Base-by-base conservation (phyloP, 92 coral and sea anemone species). In the Pocillopora meandrina region DNA sequence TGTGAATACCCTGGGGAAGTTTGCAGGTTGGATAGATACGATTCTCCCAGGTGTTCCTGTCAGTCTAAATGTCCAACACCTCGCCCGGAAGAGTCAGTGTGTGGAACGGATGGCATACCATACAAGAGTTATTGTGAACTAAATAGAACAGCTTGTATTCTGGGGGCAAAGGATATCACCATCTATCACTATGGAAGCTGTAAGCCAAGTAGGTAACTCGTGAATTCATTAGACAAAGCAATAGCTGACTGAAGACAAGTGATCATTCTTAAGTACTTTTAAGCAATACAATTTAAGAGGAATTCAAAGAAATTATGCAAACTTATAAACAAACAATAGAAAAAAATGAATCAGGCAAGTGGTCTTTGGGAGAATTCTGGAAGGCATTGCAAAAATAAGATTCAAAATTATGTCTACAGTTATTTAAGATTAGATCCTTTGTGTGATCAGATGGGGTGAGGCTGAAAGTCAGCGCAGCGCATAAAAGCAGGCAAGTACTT, bases 71-170 rank as follows among this genome's bases (percentile, higher is more conserved):
- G 97, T 31, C 97, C 94, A 71, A 58, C 61, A 13, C 84, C 87
- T 12, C 66, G 21, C 14, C 82, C 60, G 55, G 80, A 73, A 19
- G 90, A 82, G 17, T 72, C 67, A 18, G 94, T 93, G 10, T 93
- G 97, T 65, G 94, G 94, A 11, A 91, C 84, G 1, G 97, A 93
- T 86, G 94, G 94, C 5, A 78, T 93, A 17, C 92, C 97, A 12
- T 93, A 93, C 78, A 62, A 63, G 21, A 91, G 91, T 35, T 84
- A 58, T 11, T 93, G 97, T 75, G 87, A 73, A 57, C 86, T 93
- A 56, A 91, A 93, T 81, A 83, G 87, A 67, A 93, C 97, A 21
- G 90, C 97, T 58, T 93, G 97, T 83, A 88, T 93, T 81, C 90
- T 93, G 58, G 96, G 96, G 18, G 55, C 52, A 47, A 68, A 34